These are phyloP conservation scores for Acanthacorydalis orientalis DNA, from an alignment of 2,888 invertebrate genomes.

Conservation along the genomic window DNA sequence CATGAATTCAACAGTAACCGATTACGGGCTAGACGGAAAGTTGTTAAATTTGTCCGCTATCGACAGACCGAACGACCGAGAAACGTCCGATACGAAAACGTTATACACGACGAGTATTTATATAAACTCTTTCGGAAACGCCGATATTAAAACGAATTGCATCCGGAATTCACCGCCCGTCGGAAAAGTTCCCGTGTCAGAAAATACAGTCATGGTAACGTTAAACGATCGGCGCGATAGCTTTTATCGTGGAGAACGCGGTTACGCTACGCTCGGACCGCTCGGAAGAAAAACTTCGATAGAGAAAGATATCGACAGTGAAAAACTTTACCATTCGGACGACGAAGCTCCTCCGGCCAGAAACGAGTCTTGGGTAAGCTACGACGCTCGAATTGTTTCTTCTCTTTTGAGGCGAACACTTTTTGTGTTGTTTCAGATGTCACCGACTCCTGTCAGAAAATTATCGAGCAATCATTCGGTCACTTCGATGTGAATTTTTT, in stretches of 20 bases:
- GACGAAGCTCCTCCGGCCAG: slow-evolving; percentile 13
- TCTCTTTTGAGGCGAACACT: too few species aligned
- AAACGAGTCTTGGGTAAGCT: neutral
- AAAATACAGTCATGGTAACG: neutral
- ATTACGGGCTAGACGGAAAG: too few species aligned
- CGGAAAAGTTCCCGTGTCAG: neutral
- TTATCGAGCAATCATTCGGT: too few species aligned
- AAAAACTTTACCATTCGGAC: slow-evolving; percentile 20
- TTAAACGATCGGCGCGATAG: slow-evolving; percentile 16
- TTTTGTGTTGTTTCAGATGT: too few species aligned
- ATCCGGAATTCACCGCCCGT: slow-evolving; percentile 1
- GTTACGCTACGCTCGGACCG: slow-evolving; percentile 22
- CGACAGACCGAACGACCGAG: neutral
- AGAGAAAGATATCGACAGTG: slow-evolving; percentile 11
- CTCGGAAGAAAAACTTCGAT: slow-evolving; percentile 7
- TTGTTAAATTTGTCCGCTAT: too few species aligned
- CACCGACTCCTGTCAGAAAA: too few species aligned
- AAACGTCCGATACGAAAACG: slow-evolving; percentile 12
- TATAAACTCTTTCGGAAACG: slow-evolving; percentile 22
- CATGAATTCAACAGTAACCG: too few species aligned
- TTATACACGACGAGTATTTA: slow-evolving; percentile 26
- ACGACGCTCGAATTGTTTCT: too few species aligned
- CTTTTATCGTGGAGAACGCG: slow-evolving; percentile 15
- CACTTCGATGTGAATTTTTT: too few species aligned
- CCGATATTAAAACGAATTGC: slow-evolving; percentile 16